Percentiles rank a stretch among this genome's conserved stretches.
Evolutionary conservation across 2,797 vertebrate species (phyloP).

Genomic region (Hephaestus fuliginosus): DNA sequence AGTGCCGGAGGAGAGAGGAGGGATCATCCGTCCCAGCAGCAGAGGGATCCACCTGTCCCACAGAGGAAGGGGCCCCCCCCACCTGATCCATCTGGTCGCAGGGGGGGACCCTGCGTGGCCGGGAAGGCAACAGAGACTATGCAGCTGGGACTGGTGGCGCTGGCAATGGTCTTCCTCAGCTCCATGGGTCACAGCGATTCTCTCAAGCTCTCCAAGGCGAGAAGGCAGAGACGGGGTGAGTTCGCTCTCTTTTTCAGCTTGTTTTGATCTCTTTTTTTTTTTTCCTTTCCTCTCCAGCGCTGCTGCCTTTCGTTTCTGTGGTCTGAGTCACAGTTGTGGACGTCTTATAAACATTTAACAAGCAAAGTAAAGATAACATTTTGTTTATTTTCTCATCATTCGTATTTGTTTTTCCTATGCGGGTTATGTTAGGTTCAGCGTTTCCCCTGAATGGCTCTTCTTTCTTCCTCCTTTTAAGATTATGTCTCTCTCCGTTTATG

Average conservation of each 20-base stretch:
- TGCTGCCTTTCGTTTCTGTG: slow-evolving; percentile 60
- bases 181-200: slow-evolving; percentile 90
- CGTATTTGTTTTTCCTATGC: slow-evolving; percentile 69
- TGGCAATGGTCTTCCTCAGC: slow-evolving; percentile 94
- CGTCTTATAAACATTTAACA: slow-evolving; percentile 76
- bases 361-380: slow-evolving; percentile 74
- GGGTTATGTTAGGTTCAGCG: slow-evolving; percentile 65
- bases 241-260: slow-evolving; percentile 67
- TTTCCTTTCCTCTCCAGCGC: slow-evolving; percentile 11
- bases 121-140: slow-evolving; percentile 93
- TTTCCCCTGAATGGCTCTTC: slow-evolving; percentile 59
- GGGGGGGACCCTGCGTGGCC: slow-evolving; percentile 88
- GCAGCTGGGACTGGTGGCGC: slow-evolving; percentile 94
- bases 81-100: slow-evolving; percentile 85
- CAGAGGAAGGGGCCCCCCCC: slow-evolving; percentile 74
- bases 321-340: slow-evolving; percentile 60
- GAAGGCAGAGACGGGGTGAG: slow-evolving; percentile 96
- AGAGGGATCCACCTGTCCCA: slow-evolving; percentile 80
- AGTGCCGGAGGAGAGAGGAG: slow-evolving; percentile 48
- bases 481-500: slow-evolving; percentile 69
- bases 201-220: slow-evolving; percentile 90
- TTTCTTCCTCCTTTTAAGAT: slow-evolving; percentile 69
- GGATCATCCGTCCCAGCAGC: slow-evolving; percentile 73
- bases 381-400: slow-evolving; percentile 76
- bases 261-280: slow-evolving; percentile 37